Conservation (phyloP, 2,113 vertebrate genomes). For the Dasyornis broadbenti region DNA sequence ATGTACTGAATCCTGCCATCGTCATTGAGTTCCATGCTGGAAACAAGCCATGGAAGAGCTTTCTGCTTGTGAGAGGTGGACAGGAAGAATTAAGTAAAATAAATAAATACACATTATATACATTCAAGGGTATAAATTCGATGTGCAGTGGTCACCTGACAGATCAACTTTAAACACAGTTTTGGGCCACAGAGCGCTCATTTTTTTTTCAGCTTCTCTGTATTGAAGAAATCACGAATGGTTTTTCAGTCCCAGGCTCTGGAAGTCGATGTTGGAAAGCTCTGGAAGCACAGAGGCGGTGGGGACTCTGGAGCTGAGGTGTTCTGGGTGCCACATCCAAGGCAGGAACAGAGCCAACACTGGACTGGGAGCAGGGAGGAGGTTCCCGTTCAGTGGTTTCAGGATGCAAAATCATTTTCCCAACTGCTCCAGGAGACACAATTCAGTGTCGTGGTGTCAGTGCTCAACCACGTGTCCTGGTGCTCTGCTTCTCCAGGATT, state of each 20-base stretch:
- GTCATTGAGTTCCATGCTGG: neutral
- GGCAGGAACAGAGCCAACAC: neutral
- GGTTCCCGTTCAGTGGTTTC: neutral
- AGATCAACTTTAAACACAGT: neutral
- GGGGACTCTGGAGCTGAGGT: fast-evolving
- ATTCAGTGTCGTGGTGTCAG: neutral
- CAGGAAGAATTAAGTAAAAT: neutral
- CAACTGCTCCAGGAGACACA: neutral
- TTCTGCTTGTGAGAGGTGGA: neutral
- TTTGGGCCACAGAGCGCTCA: neutral
- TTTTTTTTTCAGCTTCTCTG: neutral
- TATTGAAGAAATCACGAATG: neutral
- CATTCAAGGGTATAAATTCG: neutral
- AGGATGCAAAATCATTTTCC: neutral
- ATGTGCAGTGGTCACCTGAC: neutral
- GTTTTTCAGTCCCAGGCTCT: neutral
- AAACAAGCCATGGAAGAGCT: neutral
- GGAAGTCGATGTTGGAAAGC: neutral
- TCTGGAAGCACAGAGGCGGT: neutral
- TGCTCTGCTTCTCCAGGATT: too few species aligned
- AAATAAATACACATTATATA: neutral
- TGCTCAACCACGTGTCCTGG: neutral
- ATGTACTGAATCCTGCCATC: neutral
- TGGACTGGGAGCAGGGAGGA: neutral
- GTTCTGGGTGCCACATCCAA: neutral